Evolutionary conservation across 1,140 invertebrate genomes (phyloP).

Genomic region (Vollenhovia emeryi): DNA sequence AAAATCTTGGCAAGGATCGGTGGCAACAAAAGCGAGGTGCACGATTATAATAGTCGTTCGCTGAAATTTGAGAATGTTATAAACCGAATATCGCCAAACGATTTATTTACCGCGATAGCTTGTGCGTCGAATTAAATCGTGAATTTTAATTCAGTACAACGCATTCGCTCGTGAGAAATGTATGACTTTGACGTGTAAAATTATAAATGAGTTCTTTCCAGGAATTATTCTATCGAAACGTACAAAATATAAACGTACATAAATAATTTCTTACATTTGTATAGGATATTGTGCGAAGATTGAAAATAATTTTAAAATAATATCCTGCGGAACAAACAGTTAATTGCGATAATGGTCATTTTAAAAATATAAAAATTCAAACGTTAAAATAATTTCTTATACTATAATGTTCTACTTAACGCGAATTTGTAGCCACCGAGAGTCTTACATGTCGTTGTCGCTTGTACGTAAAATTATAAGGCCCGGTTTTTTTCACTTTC

Average conservation of each 20-base stretch:
- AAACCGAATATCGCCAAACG: conserved; percentile 3
- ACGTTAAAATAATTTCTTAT: neutral
- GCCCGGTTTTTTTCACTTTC: too few relatives aligned
- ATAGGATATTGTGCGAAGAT: neutral
- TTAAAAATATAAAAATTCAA: neutral
- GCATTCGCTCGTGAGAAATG: neutral
- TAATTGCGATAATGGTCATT: neutral
- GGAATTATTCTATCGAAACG: neutral
- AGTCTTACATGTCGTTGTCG: neutral
- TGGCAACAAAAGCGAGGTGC: conserved; percentile 24
- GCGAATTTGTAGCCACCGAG: neutral
- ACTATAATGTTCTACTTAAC: neutral
- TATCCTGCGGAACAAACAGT: neutral
- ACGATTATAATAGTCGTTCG: conserved; percentile 45
- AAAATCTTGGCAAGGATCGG: conserved; percentile 32
- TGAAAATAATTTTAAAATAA: neutral
- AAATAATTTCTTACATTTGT: neutral
- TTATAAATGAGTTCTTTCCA: neutral
- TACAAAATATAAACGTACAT: neutral
- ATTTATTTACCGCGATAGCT: neutral
- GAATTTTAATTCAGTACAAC: neutral
- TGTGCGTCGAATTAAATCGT: neutral
- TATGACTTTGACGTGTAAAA: neutral
- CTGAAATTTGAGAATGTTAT: conserved; percentile 33
- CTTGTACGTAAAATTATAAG: too few relatives aligned